These are phyloP conservation scores for Dicyrtomina minuta DNA, from an alignment of 2,888 invertebrate genomes.

Conservation along the genomic window DNA sequence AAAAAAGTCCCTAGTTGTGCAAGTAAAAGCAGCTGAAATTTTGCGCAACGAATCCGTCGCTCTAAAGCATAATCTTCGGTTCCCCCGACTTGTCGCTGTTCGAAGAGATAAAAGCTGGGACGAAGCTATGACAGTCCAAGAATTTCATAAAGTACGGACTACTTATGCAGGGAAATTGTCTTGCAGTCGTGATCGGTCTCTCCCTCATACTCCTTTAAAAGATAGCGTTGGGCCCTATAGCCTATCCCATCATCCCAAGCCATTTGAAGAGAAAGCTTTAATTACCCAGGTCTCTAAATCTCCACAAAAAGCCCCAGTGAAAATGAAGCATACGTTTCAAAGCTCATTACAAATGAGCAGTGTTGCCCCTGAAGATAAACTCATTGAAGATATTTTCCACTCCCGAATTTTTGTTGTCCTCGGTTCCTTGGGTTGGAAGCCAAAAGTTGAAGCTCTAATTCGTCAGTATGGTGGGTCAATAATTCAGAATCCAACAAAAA, in stretches of 20 bases:
- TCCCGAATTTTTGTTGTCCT: constrained; percentile 71
- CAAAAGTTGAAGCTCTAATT: constrained; percentile 34
- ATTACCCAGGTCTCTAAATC: too few relatives aligned
- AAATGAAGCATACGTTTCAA: too few relatives aligned
- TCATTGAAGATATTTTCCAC: constrained; percentile 62
- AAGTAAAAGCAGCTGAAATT: constrained; percentile 77
- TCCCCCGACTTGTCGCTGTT: constrained; percentile 76
- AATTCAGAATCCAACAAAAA: constrained; percentile 65
- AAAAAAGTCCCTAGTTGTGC: constrained; percentile 69
- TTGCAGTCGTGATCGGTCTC: constrained; percentile 38
- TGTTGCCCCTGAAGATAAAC: background rate
- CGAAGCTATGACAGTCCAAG: constrained; percentile 72
- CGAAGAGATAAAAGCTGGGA: constrained; percentile 81
- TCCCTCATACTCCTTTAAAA: background rate
- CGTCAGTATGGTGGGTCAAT: constrained; percentile 68
- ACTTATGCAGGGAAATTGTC: constrained; percentile 55
- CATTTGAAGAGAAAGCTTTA: too few relatives aligned
- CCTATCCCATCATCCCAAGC: too few relatives aligned
- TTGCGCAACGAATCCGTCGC: constrained; percentile 68
- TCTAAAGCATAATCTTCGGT: constrained; percentile 76
- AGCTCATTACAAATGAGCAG: too few relatives aligned
- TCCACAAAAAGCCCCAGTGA: too few relatives aligned
- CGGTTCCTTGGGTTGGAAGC: constrained; percentile 56
- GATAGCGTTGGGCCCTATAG: too few relatives aligned
- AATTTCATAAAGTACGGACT: constrained; percentile 66